Percentiles rank a stretch among this genome's conserved stretches.
phyloP scores from a whole-genome alignment of 2,888 invertebrate species.

The Hypolimnas misippus region DNA sequence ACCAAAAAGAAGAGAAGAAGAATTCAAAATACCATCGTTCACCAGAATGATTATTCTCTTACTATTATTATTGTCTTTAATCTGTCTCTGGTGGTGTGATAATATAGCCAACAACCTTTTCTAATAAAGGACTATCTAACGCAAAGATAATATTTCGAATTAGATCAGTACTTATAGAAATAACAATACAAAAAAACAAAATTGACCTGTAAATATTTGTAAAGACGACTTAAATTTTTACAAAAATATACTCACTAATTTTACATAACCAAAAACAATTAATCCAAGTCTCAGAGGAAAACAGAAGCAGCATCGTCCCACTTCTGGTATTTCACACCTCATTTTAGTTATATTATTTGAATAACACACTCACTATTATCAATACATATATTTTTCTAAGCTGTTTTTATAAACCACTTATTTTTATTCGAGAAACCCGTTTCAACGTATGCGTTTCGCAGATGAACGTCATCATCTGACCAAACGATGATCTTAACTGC shows the following conservation, averaged over 20 bases:
- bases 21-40: too few relatives aligned
- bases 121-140: too few relatives aligned
- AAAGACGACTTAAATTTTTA: too few relatives aligned
- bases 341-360: not conserved
- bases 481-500: constrained; percentile 5
- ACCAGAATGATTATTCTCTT: too few relatives aligned
- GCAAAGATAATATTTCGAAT: too few relatives aligned
- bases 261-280: constrained; percentile 43
- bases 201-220: too few relatives aligned
- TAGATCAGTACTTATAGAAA: too few relatives aligned
- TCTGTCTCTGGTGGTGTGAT: too few relatives aligned
- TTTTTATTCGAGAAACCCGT: not conserved
- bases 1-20: too few relatives aligned
- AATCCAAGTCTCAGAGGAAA: constrained; percentile 41
- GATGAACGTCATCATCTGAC: constrained; percentile 6
- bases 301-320: constrained; percentile 35
- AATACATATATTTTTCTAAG: not conserved
- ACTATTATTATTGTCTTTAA: too few relatives aligned
- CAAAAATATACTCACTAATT: constrained; percentile 41
- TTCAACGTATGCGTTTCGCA: not conserved
- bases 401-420: not conserved
- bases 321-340: constrained; percentile 7
- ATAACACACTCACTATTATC: not conserved
- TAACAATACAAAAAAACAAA: too few relatives aligned
- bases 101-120: too few relatives aligned